These are phyloP conservation scores for Aporophyla lueneburgensis DNA, from an alignment of 2,888 invertebrate species.

Conservation along the genomic window DNA sequence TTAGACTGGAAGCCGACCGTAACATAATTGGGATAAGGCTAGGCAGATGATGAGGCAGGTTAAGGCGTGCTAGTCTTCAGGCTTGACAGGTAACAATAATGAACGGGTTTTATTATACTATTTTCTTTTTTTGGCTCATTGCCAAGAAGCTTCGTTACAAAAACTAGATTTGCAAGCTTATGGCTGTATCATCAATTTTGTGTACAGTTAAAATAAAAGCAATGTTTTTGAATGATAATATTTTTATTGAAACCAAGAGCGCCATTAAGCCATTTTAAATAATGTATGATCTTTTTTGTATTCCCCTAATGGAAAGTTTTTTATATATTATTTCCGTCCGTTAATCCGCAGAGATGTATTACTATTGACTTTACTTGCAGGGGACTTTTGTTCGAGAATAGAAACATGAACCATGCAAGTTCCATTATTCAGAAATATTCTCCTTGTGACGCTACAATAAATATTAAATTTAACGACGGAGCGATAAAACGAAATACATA, in stretches of 20 bases:
- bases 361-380: slow-evolving; percentile 32
- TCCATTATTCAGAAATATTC: slow-evolving; percentile 41
- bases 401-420: slow-evolving; percentile 27
- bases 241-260: slow-evolving; percentile 56
- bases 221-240: slow-evolving; percentile 3
- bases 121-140: slow-evolving; percentile 18
- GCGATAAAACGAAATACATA: slow-evolving; percentile 43
- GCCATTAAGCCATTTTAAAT: slow-evolving; percentile 55
- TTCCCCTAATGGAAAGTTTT: slow-evolving; percentile 52
- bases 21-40: no score
- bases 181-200: background rate
- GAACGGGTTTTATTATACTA: background rate
- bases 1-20: no score
- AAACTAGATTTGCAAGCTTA: background rate
- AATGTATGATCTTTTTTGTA: slow-evolving; percentile 60
- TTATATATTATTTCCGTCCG: slow-evolving; percentile 54
- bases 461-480: slow-evolving; percentile 46
- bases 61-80: slow-evolving; percentile 7
- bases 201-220: background rate
- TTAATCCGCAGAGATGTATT: slow-evolving; percentile 51
- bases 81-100: slow-evolving; percentile 8
- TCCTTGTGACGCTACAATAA: slow-evolving; percentile 44
- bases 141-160: slow-evolving; percentile 24
- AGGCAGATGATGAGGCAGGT: background rate
- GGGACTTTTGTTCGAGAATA: slow-evolving; percentile 18